These are phyloP conservation scores for Aleiodes sp. DNA, from an alignment of 1,140 invertebrate genomes.

Conservation along the genomic window DNA sequence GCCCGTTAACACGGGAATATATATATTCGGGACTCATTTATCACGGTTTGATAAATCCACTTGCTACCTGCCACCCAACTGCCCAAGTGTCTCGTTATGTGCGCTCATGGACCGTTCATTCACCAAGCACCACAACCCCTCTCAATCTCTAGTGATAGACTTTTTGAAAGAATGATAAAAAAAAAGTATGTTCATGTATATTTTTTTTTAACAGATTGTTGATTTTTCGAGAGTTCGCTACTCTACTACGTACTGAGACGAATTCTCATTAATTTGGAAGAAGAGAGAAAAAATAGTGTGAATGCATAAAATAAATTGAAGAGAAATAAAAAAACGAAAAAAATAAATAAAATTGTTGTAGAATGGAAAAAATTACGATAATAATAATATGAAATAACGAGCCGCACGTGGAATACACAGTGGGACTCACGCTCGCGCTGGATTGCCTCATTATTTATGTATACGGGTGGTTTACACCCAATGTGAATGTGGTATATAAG, in stretches of 20 bases:
- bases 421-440: not conserved
- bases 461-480: not conserved
- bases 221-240: not conserved
- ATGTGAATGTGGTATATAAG: not conserved
- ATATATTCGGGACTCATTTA: conserved; percentile 38
- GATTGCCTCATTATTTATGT: conserved; percentile 4
- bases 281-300: too few species aligned
- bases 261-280: not conserved
- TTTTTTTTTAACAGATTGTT: not conserved
- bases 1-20: conserved; percentile 26
- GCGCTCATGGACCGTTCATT: not conserved
- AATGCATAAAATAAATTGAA: too few species aligned
- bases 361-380: not conserved
- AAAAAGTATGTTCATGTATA: not conserved
- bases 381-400: conserved; percentile 5
- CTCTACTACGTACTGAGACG: not conserved
- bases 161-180: not conserved
- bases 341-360: conserved; percentile 4
- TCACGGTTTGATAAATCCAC: conserved; percentile 39
- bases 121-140: not conserved
- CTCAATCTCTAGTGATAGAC: not conserved
- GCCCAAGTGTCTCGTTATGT: conserved; percentile 29
- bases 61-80: conserved; percentile 1
- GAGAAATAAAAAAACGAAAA: not conserved
- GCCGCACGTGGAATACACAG: not conserved